These are phyloP conservation scores for Onychostoma macrolepis DNA, from an alignment of 2,113 vertebrate species.

Conservation along the genomic window DNA sequence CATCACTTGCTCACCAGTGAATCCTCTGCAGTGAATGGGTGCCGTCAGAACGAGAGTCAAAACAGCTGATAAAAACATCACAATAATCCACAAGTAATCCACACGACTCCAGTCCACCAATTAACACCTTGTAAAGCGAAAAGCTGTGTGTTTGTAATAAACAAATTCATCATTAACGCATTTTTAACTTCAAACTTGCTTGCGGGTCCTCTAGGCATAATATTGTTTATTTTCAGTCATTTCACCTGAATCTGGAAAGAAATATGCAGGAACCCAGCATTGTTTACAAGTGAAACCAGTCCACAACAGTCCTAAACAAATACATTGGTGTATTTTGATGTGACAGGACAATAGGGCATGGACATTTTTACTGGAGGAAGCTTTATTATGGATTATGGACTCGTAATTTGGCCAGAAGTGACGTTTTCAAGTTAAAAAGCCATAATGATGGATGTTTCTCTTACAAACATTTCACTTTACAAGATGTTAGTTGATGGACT, in stretches of 20 bases:
- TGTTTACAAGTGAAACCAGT: too few species aligned
- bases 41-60: not conserved
- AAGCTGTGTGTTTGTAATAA: not conserved
- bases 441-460: not conserved
- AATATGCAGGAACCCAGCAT: too few species aligned
- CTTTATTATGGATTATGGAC: not conserved
- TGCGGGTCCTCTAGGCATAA: too few species aligned
- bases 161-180: not conserved
- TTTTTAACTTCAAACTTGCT: not conserved
- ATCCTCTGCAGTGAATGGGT: too few species aligned
- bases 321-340: not conserved
- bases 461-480: not conserved
- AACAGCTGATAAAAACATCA: not conserved
- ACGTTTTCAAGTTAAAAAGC: not conserved
- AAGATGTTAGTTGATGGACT: not conserved
- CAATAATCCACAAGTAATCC: not conserved
- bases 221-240: too few species aligned
- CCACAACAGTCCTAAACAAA: not conserved
- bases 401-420: not conserved
- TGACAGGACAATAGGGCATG: not conserved
- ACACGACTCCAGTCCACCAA: too few species aligned
- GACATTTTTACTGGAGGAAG: not conserved
- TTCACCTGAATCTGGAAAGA: too few species aligned
- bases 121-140: too few species aligned
- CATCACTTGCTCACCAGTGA: too few species aligned